Evolutionary conservation across 2,113 vertebrate species (phyloP).

Genomic region (Eonycteris spelaea): DNA sequence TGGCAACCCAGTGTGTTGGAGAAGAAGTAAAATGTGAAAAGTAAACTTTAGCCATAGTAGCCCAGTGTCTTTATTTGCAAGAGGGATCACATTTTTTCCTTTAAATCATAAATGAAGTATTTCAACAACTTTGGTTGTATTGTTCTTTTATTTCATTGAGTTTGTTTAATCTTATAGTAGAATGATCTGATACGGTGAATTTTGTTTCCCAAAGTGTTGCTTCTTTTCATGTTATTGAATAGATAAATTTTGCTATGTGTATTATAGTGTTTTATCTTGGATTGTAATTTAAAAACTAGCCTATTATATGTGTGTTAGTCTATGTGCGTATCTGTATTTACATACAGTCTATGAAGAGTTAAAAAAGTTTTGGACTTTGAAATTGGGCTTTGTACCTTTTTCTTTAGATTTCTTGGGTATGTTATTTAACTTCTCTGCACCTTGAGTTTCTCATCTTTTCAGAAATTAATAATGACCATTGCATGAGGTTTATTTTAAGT

Average conservation of each 20-base stretch:
- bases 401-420: background rate
- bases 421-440: background rate
- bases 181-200: background rate
- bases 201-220: background rate
- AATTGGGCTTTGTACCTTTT: background rate
- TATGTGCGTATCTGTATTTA: background rate
- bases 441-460: constrained; percentile 2
- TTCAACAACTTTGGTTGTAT: background rate
- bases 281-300: background rate
- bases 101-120: background rate
- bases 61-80: background rate
- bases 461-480: background rate
- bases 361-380: background rate
- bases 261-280: background rate
- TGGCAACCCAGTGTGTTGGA: background rate
- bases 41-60: background rate
- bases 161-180: background rate
- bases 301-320: background rate
- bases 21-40: background rate
- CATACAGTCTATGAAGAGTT: background rate
- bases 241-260: background rate
- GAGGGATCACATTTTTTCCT: background rate
- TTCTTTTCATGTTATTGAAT: background rate
- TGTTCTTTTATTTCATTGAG: background rate
- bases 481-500: background rate